phyloP scores from a whole-genome alignment of 2,113 vertebrate species.

The Neolamprologus kungweensis region DNA sequence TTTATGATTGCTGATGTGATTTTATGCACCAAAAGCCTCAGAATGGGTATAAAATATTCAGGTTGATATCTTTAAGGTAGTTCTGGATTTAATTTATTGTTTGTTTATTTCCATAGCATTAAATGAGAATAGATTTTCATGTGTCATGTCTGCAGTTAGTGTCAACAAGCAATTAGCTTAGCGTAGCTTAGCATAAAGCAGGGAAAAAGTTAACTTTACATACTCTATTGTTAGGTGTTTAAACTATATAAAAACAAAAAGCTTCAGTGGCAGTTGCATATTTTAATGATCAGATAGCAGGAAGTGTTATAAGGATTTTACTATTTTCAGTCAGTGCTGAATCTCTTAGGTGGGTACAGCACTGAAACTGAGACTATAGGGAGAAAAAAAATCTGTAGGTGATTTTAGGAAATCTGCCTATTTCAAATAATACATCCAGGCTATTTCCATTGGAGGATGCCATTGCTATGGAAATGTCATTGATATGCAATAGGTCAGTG shows the following conservation, averaged over 20 bases:
- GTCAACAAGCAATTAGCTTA: too few species aligned
- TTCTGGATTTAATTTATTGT: neutral
- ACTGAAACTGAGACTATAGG: neutral
- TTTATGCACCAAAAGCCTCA: neutral
- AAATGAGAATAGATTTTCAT: neutral
- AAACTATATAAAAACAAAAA: neutral
- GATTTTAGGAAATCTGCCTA: neutral
- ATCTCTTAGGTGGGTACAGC: neutral
- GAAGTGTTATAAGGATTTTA: neutral
- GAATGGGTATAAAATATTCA: neutral
- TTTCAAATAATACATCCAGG: neutral
- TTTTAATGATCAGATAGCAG: neutral
- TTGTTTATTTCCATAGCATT: neutral
- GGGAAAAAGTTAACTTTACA: neutral
- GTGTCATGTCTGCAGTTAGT: neutral
- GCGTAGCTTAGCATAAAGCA: neutral
- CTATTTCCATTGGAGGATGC: neutral
- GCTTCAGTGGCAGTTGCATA: neutral
- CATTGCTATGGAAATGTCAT: neutral
- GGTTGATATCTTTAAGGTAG: neutral
- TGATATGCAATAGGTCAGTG: neutral
- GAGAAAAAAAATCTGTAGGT: neutral
- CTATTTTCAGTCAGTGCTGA: neutral
- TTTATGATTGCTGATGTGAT: fast-evolving
- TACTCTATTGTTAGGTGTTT: neutral